Evolutionary conservation across 2,113 vertebrate species (phyloP).

Genomic region (Ramphastos sulfuratus): DNA sequence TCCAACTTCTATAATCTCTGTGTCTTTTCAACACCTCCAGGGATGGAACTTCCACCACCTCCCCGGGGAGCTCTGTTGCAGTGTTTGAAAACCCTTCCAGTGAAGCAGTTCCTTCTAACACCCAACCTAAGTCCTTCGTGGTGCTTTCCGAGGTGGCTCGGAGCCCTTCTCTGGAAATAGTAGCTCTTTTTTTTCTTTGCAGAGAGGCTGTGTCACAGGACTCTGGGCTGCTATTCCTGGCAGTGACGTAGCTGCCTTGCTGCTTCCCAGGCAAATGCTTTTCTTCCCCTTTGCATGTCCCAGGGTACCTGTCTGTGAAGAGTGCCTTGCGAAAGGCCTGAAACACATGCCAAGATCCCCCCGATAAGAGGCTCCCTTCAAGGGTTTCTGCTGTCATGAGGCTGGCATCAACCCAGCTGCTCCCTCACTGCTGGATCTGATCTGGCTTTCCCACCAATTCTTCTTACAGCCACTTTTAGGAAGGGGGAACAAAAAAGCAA

Average conservation of each 20-base stretch:
- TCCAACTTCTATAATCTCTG: too few relatives aligned
- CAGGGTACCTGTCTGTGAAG: constrained; percentile 26
- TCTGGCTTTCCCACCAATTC: background rate
- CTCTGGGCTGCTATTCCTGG: constrained; percentile 21
- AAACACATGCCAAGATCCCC: background rate
- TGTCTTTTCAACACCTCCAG: too few relatives aligned
- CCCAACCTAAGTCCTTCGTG: too few relatives aligned
- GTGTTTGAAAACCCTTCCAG: too few relatives aligned
- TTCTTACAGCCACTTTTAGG: background rate
- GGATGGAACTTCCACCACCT: too few relatives aligned
- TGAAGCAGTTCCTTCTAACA: too few relatives aligned
- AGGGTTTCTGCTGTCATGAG: background rate
- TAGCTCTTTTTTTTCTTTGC: background rate
- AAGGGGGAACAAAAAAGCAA: background rate
- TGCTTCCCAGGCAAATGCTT: background rate
- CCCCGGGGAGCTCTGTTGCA: too few relatives aligned
- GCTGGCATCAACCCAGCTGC: background rate
- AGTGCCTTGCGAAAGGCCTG: background rate
- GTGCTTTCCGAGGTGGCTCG: background rate
- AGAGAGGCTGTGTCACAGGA: background rate
- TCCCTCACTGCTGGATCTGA: background rate
- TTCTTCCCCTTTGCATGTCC: background rate
- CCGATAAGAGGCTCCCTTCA: background rate
- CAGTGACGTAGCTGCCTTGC: background rate
- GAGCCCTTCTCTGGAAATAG: rapidly evolving